These are phyloP conservation scores for Cantharis flavilabris DNA, from an alignment of 2,888 invertebrate genomes.

Conservation along the genomic window DNA sequence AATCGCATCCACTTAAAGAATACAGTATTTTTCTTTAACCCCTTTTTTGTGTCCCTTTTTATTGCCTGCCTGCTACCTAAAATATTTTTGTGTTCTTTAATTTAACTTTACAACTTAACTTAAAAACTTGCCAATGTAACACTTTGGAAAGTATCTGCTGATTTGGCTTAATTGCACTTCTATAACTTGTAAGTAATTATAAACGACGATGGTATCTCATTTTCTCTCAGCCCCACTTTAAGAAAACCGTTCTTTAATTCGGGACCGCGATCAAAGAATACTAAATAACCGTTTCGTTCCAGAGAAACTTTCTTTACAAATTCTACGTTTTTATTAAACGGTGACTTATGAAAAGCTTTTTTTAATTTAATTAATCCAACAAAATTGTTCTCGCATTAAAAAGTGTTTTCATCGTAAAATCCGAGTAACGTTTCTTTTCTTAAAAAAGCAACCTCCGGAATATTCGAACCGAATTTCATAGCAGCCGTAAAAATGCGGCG, in stretches of 20 bases:
- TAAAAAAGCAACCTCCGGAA: constrained; percentile 19
- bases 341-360: not conserved
- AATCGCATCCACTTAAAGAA: constrained; percentile 19
- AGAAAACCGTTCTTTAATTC: not conserved
- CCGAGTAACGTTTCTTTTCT: not conserved
- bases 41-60: not conserved
- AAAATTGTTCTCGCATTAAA: not conserved
- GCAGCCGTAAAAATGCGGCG: constrained; percentile 40
- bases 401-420: not conserved
- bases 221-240: constrained; percentile 6
- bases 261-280: not conserved
- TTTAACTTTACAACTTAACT: constrained; percentile 2
- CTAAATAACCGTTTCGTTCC: not conserved
- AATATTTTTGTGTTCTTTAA: not conserved
- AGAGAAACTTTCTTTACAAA: not conserved
- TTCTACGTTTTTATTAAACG: not conserved
- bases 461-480: constrained; percentile 34
- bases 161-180: constrained; percentile 26
- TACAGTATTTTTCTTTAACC: not conserved
- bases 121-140: not conserved
- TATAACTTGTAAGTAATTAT: constrained; percentile 19
- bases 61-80: not conserved
- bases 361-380: not conserved
- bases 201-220: constrained; percentile 10
- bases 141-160: constrained; percentile 6